Percentiles rank a stretch among this genome's conserved stretches.
Conservation (phyloP, 1,140 invertebrate species). For the Coptotermes formosanus region DNA sequence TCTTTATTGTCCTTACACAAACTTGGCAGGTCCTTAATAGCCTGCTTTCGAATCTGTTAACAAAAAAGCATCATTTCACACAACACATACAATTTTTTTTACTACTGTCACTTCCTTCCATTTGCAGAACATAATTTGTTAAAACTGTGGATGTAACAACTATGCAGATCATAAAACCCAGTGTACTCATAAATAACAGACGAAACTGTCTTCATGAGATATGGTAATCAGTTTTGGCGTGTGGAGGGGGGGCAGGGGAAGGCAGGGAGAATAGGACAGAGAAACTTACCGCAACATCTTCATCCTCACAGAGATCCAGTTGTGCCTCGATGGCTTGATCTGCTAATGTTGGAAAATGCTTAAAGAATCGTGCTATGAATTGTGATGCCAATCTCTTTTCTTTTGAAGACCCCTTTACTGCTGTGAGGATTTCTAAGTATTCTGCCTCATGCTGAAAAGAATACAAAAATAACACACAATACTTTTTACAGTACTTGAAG, state of each 20-base stretch:
- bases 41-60: constrained; percentile 86
- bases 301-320: constrained; percentile 94
- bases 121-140: no score
- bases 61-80: neutral
- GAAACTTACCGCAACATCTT: constrained; percentile 79
- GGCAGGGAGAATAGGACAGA: neutral
- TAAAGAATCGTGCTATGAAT: constrained; percentile 93
- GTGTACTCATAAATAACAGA: no score
- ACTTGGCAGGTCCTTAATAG: constrained; percentile 87
- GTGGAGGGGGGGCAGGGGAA: no score
- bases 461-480: constrained; percentile 35
- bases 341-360: constrained; percentile 81
- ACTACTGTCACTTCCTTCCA: no score
- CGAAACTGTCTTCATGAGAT: no score
- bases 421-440: constrained; percentile 82
- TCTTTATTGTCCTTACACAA: constrained; percentile 85
- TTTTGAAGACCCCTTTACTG: constrained; percentile 80
- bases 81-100: no score
- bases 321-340: constrained; percentile 87
- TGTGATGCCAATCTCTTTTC: constrained; percentile 92
- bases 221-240: no score
- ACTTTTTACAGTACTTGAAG: constrained; percentile 29
- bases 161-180: no score
- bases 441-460: constrained; percentile 80
- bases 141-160: no score